phyloP scores from a whole-genome alignment of 2,888 invertebrate genomes.

The Argyra leucocephala region DNA sequence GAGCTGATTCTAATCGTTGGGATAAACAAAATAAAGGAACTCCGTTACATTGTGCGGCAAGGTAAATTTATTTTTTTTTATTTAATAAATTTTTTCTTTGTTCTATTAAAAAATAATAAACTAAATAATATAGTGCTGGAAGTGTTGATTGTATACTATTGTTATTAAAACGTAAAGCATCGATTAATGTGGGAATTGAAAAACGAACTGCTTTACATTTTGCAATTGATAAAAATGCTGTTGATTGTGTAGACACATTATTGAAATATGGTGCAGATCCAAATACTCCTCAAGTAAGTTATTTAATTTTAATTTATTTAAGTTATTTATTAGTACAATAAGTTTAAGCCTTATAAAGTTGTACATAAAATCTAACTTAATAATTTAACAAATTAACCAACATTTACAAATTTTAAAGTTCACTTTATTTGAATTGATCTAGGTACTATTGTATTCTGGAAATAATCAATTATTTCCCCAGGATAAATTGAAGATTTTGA shows the following conservation, averaged over 20 bases:
- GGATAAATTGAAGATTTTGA: no score
- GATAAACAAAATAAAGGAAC: constrained; percentile 60
- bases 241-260: constrained; percentile 63
- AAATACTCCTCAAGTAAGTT: constrained; percentile 64
- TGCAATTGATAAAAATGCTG: constrained; percentile 67
- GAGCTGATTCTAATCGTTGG: constrained; percentile 63
- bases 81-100: neutral
- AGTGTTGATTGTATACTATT: constrained; percentile 46
- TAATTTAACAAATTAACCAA: no score
- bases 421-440: no score
- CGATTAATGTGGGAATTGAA: constrained; percentile 63
- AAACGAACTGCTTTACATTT: constrained; percentile 71
- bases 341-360: no score
- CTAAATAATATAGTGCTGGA: constrained; percentile 30
- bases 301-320: neutral
- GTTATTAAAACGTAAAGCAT: constrained; percentile 63
- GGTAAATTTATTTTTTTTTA: constrained; percentile 36
- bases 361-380: no score
- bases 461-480: no score
- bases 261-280: constrained; percentile 70
- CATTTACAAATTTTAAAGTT: no score
- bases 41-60: constrained; percentile 69
- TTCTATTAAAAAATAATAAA: no score
- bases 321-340: no score
- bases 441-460: no score